phyloP scores from a whole-genome alignment of 2,113 vertebrate genomes.

The Brachypodius melanocephalos region DNA sequence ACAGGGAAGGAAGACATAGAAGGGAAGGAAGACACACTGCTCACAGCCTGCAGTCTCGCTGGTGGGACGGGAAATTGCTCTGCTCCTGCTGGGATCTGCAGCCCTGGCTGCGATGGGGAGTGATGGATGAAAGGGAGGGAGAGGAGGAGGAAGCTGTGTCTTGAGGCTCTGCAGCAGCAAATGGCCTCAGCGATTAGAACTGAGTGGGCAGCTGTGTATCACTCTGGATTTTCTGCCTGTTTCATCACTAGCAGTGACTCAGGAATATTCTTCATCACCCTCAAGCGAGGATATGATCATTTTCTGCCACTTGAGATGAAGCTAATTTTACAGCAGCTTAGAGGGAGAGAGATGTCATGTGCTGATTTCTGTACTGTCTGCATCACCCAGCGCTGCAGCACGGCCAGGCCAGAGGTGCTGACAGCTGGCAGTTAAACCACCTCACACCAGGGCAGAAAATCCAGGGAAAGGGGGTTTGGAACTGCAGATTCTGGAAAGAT shows the following conservation, averaged over 20 bases:
- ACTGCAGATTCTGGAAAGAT: background rate
- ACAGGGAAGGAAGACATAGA: background rate
- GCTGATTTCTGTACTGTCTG: constrained; percentile 21
- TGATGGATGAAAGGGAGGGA: constrained; percentile 50
- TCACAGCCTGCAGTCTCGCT: background rate
- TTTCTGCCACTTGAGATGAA: constrained; percentile 66
- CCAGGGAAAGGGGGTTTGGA: background rate
- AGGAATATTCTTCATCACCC: constrained; percentile 64
- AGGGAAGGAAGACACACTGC: background rate
- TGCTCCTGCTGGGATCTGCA: background rate
- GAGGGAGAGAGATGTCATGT: constrained; percentile 54
- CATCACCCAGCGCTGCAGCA: background rate
- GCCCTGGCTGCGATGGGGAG: background rate
- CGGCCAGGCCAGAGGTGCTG: background rate
- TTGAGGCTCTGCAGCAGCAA: constrained; percentile 49
- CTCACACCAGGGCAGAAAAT: background rate
- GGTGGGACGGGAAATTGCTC: background rate
- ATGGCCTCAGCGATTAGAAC: constrained; percentile 53
- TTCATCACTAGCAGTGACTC: constrained; percentile 62
- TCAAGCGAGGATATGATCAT: constrained; percentile 60
- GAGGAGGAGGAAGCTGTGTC: constrained; percentile 37
- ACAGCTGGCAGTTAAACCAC: background rate
- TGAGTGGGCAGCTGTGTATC: constrained; percentile 61
- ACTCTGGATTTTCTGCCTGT: constrained; percentile 58
- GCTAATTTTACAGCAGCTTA: constrained; percentile 61